Percentiles rank a stretch among this genome's conserved stretches.
These are phyloP conservation scores for Balanococcus diminutus DNA, from an alignment of 2,888 invertebrate species.

Conservation along the genomic window DNA sequence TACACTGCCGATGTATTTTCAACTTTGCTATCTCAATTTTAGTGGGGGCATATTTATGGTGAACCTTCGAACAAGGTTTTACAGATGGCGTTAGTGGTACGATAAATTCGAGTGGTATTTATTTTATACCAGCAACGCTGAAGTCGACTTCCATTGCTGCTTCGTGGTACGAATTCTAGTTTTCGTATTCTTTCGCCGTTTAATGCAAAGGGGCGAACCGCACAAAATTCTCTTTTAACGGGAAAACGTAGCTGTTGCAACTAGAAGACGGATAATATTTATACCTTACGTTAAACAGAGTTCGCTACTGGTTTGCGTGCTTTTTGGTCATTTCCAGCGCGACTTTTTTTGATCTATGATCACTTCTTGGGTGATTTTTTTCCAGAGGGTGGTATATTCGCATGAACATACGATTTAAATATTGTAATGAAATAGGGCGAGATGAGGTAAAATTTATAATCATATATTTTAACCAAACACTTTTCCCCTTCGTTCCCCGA, in stretches of 20 bases:
- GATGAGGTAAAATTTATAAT: neutral
- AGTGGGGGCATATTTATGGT: constrained; percentile 25
- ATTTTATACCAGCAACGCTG: neutral
- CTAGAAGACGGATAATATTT: neutral
- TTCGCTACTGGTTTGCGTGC: constrained; percentile 29
- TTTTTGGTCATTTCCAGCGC: neutral
- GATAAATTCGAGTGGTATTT: neutral
- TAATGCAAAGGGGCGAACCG: neutral
- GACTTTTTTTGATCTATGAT: constrained; percentile 9
- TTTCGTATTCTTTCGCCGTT: neutral
- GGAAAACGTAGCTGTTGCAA: neutral
- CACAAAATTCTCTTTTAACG: constrained; percentile 1
- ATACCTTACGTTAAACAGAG: neutral
- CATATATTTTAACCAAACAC: neutral
- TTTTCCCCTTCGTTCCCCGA: neutral
- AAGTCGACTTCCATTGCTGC: neutral
- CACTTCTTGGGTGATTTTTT: neutral
- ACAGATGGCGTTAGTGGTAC: constrained; percentile 17
- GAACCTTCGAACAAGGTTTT: neutral
- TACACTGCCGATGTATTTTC: neutral
- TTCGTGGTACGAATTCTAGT: neutral
- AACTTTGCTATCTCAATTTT: neutral
- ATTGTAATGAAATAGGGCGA: neutral
- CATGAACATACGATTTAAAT: neutral
- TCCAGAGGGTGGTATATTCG: neutral